Conservation (phyloP, 2,113 vertebrate genomes). For the Hiodon tergisus region DNA sequence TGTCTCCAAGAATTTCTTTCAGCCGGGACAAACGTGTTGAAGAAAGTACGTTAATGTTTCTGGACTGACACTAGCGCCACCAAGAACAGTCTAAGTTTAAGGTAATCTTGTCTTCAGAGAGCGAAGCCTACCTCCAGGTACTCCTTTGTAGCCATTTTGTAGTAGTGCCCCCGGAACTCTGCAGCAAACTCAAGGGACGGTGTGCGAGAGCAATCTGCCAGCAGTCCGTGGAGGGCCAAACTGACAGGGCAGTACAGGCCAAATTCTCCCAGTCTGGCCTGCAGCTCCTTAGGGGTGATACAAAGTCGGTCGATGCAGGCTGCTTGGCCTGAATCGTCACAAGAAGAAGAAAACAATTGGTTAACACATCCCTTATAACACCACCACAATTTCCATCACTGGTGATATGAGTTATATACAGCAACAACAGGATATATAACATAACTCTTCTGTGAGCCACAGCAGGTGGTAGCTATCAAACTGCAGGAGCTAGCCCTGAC, state of each 20-base stretch:
- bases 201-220: conserved; percentile 70
- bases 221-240: conserved; percentile 72
- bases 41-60: background rate
- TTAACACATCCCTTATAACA: background rate
- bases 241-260: conserved; percentile 84
- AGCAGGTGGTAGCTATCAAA: too few relatives aligned
- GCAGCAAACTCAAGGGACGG: conserved; percentile 69
- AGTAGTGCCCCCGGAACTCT: conserved; percentile 78
- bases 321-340: conserved; percentile 67
- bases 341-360: background rate
- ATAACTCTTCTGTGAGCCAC: too few relatives aligned
- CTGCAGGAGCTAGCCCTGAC: too few relatives aligned
- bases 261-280: conserved; percentile 74
- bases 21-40: conserved; percentile 25
- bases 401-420: background rate
- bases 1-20: conserved; percentile 74
- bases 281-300: conserved; percentile 75
- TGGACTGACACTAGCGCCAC: background rate
- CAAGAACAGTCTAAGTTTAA: background rate
- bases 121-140: conserved; percentile 61
- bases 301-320: conserved; percentile 77
- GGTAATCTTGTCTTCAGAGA: too few relatives aligned
- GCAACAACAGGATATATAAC: too few relatives aligned
- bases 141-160: conserved; percentile 76
- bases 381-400: background rate